Evolutionary conservation across 92 coral and sea anemone genomes (phyloP), one percentile per base, ranked within the genome.

Genomic region (Zoanthus sociatus): DNA sequence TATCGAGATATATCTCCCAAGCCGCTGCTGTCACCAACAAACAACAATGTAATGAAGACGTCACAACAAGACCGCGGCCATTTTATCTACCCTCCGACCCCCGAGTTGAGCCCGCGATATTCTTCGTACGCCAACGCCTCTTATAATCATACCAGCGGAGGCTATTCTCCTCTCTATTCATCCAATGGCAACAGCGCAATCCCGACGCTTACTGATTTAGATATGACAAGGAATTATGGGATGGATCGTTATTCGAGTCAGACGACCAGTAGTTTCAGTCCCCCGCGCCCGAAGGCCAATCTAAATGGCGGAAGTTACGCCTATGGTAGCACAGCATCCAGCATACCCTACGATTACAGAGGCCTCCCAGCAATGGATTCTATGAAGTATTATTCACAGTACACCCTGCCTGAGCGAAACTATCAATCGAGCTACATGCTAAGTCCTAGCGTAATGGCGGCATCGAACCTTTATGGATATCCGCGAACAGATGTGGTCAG

Each of bases 321-420:
- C 3, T 86, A 87, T 30, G 81, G 92, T 56, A 87, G 78, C 42
- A 82, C 94, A 6, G 54, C 93, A 11, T 76, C 92, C 84, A 91
- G 54, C 88, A 86, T 91, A 82, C 83, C 90, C 15, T 94, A 95
- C 26, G 96, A 95, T 20, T 93, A 94, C 85, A 84, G 98, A 51
- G 92, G 93, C 68, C 89, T 95, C 72, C 90, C 94, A 20, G 87
- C 95, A 73, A 90, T 94, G 84, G 98, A 95, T 78, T 94, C 94
- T 21, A 90, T 95, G 91, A 95, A 95, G 74, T 95, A 95, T 70
- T 95, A 95, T 76, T 91, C 98, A 48, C 98, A 95, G 90, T 95
- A 95, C 89, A 90, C 98, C 48, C 89, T 93, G 8, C 73, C 96
- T 16, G 98, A 95, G 50, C 88, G 98, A 17, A 93, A 92, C 75